These are phyloP conservation scores for Ctenopoma kingsleyae DNA, from an alignment of 2,797 vertebrate genomes.

Conservation along the genomic window DNA sequence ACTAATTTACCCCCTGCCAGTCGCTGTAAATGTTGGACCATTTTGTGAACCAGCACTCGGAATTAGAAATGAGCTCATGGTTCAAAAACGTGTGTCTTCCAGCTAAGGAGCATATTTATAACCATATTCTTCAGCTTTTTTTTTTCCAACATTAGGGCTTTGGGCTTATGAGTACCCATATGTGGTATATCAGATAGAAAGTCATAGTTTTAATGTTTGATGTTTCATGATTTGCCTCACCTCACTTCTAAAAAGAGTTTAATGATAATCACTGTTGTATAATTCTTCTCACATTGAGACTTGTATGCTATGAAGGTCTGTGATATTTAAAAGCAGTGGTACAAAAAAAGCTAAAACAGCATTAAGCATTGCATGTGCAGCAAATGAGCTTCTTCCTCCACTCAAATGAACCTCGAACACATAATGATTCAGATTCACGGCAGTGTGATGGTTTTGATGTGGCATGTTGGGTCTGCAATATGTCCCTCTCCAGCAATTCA, in stretches of 20 bases:
- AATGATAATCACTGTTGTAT: background rate
- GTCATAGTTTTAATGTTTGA: constrained; percentile 32
- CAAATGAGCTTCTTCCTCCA: constrained; percentile 41
- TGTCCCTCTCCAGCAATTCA: constrained; percentile 81
- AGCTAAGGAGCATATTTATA: constrained; percentile 85
- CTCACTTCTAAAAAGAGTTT: constrained; percentile 10
- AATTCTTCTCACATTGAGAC: background rate
- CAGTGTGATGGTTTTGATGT: constrained; percentile 76
- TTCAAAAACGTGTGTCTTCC: constrained; percentile 81
- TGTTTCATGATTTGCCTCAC: constrained; percentile 27
- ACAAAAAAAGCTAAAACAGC: constrained; percentile 27
- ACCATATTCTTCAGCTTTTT: constrained; percentile 76
- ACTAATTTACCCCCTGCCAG: constrained; percentile 95
- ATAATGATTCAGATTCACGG: constrained; percentile 64
- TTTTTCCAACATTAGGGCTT: constrained; percentile 68
- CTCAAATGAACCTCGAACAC: constrained; percentile 28
- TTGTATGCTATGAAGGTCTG: background rate
- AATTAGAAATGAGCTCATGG: constrained; percentile 92
- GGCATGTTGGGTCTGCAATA: constrained; percentile 80
- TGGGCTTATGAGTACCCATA: constrained; percentile 77
- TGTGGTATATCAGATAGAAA: constrained; percentile 67
- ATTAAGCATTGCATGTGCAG: constrained; percentile 30
- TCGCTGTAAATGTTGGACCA: constrained; percentile 86
- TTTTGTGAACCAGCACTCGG: constrained; percentile 88
- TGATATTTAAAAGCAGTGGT: constrained; percentile 18